A percentile compares a stretch with the other conserved stretches of the same genome.
Evolutionary conservation across 2,888 invertebrate genomes (phyloP).

Genomic region (Chorisops tibialis): DNA sequence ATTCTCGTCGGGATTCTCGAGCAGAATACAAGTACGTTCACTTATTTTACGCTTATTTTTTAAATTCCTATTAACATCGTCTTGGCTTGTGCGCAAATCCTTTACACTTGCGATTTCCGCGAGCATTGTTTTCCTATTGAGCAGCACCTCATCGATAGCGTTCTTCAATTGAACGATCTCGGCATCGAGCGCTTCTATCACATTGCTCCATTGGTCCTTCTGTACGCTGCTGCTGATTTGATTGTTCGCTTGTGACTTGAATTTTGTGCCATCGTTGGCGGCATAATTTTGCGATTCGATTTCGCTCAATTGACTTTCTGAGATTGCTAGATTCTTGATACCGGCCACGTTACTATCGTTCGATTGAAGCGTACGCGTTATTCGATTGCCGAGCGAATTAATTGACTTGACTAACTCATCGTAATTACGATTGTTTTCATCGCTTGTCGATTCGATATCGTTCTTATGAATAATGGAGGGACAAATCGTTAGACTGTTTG

Average conservation of each 20-base stretch:
- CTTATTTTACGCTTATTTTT: slow-evolving; percentile 55
- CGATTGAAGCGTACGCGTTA: not conserved
- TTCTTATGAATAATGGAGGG: slow-evolving; percentile 38
- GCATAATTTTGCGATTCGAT: too few relatives aligned
- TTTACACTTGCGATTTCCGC: slow-evolving; percentile 37
- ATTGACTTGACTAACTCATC: slow-evolving; percentile 29
- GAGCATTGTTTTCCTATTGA: slow-evolving; percentile 37
- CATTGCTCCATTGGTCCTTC: not conserved
- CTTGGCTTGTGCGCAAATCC: slow-evolving; percentile 47
- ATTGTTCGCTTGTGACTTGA: not conserved
- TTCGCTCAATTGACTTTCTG: too few relatives aligned
- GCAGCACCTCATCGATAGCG: slow-evolving; percentile 47
- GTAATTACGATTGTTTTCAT: slow-evolving; percentile 6
- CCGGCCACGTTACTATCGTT: not conserved
- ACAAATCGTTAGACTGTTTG: slow-evolving; percentile 36
- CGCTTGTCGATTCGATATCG: slow-evolving; percentile 34
- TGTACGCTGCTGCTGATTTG: not conserved
- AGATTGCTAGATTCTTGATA: not conserved
- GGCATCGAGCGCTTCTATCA: slow-evolving; percentile 32
- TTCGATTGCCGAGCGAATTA: not conserved
- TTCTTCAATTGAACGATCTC: slow-evolving; percentile 46
- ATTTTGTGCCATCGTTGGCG: not conserved
- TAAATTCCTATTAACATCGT: slow-evolving; percentile 47
- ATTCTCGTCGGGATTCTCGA: slow-evolving; percentile 64
- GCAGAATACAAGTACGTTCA: slow-evolving; percentile 60